phyloP scores from a whole-genome alignment of 2,797 vertebrate genomes.

The Choloepus didactylus region DNA sequence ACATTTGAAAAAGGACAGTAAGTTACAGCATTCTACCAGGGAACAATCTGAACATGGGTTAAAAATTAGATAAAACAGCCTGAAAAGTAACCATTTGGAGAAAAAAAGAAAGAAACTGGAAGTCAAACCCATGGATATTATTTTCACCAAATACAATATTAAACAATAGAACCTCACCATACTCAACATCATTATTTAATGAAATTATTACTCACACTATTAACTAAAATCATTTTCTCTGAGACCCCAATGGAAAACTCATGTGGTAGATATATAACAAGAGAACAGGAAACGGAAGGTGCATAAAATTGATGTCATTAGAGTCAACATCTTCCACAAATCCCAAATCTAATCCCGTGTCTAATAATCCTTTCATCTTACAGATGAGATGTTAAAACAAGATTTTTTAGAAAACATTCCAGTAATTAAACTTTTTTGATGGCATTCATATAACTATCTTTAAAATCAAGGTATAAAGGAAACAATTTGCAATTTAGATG shows the following conservation, averaged over 20 bases:
- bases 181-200: neutral
- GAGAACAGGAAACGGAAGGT: neutral
- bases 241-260: neutral
- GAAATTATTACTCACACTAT: neutral
- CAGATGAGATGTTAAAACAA: neutral
- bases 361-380: neutral
- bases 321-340: neutral
- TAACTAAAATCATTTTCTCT: neutral
- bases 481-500: neutral
- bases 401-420: neutral
- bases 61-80: neutral
- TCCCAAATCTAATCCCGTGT: neutral
- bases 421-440: neutral
- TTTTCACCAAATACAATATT: neutral
- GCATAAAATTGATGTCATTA: neutral
- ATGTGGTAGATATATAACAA: neutral
- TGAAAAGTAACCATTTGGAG: neutral
- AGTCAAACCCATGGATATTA: neutral
- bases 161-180: neutral
- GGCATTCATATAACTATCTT: neutral
- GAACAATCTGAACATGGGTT: neutral
- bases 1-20: neutral
- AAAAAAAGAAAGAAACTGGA: constrained; percentile 35
- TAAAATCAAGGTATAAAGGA: neutral
- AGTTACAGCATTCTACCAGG: neutral